A percentile compares a stretch with the other conserved stretches of the same genome.
phyloP scores from a whole-genome alignment of 2,113 vertebrate genomes.

The Pseudonaja textilis region DNA sequence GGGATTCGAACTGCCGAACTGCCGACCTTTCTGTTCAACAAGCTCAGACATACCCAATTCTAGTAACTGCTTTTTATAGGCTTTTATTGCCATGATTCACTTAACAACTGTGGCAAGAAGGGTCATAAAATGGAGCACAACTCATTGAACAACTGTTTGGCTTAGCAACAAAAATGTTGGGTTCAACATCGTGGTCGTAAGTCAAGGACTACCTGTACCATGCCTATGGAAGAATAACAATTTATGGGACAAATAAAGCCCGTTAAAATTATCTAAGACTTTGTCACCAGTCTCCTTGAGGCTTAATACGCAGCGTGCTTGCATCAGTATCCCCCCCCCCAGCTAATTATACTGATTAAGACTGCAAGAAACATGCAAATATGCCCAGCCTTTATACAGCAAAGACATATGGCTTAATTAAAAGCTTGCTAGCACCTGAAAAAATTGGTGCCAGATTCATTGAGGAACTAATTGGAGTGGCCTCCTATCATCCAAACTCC shows the following conservation, averaged over 20 bases:
- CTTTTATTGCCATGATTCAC: not conserved
- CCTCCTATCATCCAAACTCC: not conserved
- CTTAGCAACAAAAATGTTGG: not conserved
- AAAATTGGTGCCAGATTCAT: not conserved
- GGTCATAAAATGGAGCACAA: not conserved
- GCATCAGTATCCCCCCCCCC: too few species aligned
- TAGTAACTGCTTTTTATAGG: too few species aligned
- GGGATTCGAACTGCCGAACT: too few species aligned
- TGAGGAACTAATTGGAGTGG: slow-evolving; percentile 14
- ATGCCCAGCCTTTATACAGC: not conserved
- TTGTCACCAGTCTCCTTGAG: not conserved
- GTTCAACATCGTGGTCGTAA: fast-evolving
- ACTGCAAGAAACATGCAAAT: not conserved
- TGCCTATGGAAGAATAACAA: not conserved
- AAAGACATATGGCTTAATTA: slow-evolving; percentile 30
- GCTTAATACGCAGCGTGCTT: not conserved
- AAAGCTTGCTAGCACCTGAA: slow-evolving; percentile 1
- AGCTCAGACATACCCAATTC: too few species aligned
- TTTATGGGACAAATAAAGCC: not conserved
- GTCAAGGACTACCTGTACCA: too few species aligned
- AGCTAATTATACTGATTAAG: slow-evolving; percentile 6
- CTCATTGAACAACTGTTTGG: not conserved
- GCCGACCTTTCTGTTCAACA: too few species aligned
- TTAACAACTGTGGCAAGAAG: not conserved
- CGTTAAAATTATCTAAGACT: not conserved